Base-by-base conservation (phyloP, 2,888 invertebrate species). In the Coenonympha glycerion region DNA sequence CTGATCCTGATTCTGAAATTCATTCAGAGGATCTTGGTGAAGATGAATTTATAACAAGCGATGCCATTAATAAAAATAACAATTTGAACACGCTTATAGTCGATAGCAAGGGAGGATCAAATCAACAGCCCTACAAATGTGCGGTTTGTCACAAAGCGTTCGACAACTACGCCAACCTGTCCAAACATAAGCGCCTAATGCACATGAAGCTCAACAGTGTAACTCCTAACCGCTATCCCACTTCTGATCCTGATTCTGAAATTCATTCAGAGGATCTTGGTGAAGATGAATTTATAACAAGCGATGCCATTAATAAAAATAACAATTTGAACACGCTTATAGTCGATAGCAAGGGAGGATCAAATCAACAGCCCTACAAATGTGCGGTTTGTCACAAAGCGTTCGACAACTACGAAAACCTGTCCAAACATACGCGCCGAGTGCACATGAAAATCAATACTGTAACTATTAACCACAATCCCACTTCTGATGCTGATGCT, bases 401-500 rank as follows among this genome's bases (percentile, higher is more conserved):
- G 0, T 91, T 91, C 64, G 85, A 89, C 26, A 86, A 81, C 60
- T 84, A 87, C 53, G 88, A 90, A 2, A 91, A 91, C 65, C 89
- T 87, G 79, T 68, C 77, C 56, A 91, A 90, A 64, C 91, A 91
- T 62, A 76, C 89, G 45, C 64, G 61, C 0, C 70, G 72, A 40
- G 66, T 79, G 53, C 86, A 86, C 53, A 69, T n/a, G n/a, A n/a
- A 73, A 2, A 61, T 73, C 13, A 68, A 70, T 16, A 69, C 66
- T 42, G 52, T 58, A 3, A 39, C 58, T 4, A 59, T 57, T 16
- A 64, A 62, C n/a, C 13, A 16, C 5, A 6, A 24, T 39, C 39
- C 24, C 39, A 15, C 22, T 24, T 39, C 54, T 3, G 51, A 53
- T 9, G n/a, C n/a, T n/a, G n/a, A n/a, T n/a, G 26, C 37, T 11